phyloP scores from a whole-genome alignment of 2,113 vertebrate species.

The Psilopsiagon aymara region DNA sequence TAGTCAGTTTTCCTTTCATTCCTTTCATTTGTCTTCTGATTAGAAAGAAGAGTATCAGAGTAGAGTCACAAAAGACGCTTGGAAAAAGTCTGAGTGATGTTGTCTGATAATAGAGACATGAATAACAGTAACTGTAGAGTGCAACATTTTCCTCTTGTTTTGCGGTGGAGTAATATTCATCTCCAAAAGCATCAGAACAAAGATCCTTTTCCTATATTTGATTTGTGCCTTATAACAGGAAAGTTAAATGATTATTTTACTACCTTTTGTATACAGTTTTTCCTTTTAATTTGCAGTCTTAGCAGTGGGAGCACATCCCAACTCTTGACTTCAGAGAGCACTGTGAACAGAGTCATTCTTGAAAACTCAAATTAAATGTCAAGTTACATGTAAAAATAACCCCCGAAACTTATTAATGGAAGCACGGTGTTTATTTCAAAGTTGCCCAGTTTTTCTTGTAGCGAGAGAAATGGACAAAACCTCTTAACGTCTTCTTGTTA shows the following conservation, averaged over 20 bases:
- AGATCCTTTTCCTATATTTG: neutral
- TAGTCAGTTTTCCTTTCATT: neutral
- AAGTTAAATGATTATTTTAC: neutral
- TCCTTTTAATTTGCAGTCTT: neutral
- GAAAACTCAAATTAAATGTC: neutral
- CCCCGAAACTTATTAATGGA: neutral
- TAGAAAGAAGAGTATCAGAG: neutral
- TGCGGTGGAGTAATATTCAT: neutral
- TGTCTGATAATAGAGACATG: neutral
- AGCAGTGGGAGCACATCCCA: neutral
- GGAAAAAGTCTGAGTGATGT: neutral
- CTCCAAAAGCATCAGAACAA: neutral
- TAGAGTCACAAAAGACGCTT: neutral
- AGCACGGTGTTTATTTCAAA: neutral
- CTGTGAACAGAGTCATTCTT: neutral
- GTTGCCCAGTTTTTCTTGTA: neutral
- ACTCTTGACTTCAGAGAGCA: neutral
- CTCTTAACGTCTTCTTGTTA: neutral
- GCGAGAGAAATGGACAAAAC: neutral
- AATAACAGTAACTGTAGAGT: neutral
- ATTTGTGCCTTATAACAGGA: neutral
- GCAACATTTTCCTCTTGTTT: neutral
- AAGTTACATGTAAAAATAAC: neutral
- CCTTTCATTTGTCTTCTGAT: neutral
- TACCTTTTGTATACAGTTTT: neutral